Base-by-base conservation (phyloP, 2,113 vertebrate genomes). In the Syngnathoides biaculeatus region DNA sequence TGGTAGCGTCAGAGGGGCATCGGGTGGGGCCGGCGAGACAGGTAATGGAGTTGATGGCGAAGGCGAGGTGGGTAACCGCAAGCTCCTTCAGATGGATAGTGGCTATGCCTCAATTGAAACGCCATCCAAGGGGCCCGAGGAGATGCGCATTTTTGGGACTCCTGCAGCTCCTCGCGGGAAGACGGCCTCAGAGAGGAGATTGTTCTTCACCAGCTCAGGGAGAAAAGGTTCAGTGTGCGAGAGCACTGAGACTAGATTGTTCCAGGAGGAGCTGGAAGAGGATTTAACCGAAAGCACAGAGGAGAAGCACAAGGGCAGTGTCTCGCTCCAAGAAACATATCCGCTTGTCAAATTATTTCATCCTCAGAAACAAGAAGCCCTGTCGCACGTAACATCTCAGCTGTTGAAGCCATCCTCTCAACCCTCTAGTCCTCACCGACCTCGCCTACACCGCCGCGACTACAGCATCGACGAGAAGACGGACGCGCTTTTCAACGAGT, bases 391-490 rank as follows among this genome's bases (percentile, higher is more conserved):
- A 5, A 64, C 77, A 52, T 77, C 84, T 59, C 82, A 80, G 0
- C 64, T 79, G 15, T 61, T 79, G 20, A 80, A 81, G 19, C 66
- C 75, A 14, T 17, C 63, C 39, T 64, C 72, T 3, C 79, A 77
- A 14, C 72, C 84, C 20, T 60, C 80, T 1, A 76, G 80, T 66
- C 86, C 83, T 8, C 84, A 84, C 39, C 74, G 73, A 48, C 69
- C 86, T 2, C 84, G 81, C n/a, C 88, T 93, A 48, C 90, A 91
- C 0, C 92, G 92, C 26, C 92, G 97, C 30, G 97, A 99, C 87
- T 99, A 97, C 90, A 98, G 97, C 90, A 97, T 99, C 1, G 97
- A 99, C 0, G 96, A 98, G 85, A 98, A 97, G 84, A 98, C 97
- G 0, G 96, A 98, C 0, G 95, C 96, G 0, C 92, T 99, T 2